phyloP scores from a whole-genome alignment of 2,113 vertebrate genomes.

The Phyllopteryx taeniolatus region DNA sequence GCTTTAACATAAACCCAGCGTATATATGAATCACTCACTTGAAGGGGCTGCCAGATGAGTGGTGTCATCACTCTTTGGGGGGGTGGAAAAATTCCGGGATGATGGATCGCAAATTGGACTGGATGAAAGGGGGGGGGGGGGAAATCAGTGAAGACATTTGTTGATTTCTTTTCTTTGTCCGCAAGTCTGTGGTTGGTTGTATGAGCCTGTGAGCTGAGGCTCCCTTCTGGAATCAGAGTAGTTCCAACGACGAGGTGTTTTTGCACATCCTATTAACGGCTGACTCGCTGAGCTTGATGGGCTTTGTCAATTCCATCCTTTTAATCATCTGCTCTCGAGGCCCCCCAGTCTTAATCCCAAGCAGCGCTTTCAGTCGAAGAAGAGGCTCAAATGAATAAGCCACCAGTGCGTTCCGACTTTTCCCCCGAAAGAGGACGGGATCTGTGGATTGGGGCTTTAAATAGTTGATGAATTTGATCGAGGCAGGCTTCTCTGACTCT shows the following conservation, averaged over 20 bases:
- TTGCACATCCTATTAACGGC: slow-evolving; percentile 2
- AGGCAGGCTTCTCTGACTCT: slow-evolving; percentile 48
- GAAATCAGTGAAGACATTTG: not conserved
- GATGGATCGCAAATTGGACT: slow-evolving; percentile 1
- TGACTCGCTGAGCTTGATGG: slow-evolving; percentile 41
- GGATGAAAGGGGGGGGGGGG: no score
- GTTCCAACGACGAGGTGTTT: slow-evolving; percentile 1
- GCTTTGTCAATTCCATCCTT: slow-evolving; percentile 31
- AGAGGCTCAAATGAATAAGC: slow-evolving; percentile 20
- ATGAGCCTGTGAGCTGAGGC: not conserved
- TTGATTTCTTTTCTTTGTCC: not conserved
- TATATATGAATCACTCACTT: slow-evolving; percentile 31
- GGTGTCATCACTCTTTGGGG: not conserved
- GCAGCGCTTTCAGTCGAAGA: slow-evolving; percentile 24
- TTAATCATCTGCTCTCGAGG: slow-evolving; percentile 26
- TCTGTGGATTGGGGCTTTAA: slow-evolving; percentile 40
- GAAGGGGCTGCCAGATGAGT: slow-evolving; percentile 4
- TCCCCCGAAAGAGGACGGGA: slow-evolving; percentile 32
- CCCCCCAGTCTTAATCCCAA: slow-evolving; percentile 46
- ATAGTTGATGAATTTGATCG: slow-evolving; percentile 52
- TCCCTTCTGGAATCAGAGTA: not conserved
- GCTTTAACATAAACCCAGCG: slow-evolving; percentile 16
- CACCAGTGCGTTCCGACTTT: slow-evolving; percentile 38
- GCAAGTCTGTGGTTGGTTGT: not conserved
- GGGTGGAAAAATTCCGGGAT: slow-evolving; percentile 2